These are phyloP conservation scores for Hydrozoanthus tunicans DNA, from an alignment of 64 coral and sea anemone species.

Conservation along the genomic window DNA sequence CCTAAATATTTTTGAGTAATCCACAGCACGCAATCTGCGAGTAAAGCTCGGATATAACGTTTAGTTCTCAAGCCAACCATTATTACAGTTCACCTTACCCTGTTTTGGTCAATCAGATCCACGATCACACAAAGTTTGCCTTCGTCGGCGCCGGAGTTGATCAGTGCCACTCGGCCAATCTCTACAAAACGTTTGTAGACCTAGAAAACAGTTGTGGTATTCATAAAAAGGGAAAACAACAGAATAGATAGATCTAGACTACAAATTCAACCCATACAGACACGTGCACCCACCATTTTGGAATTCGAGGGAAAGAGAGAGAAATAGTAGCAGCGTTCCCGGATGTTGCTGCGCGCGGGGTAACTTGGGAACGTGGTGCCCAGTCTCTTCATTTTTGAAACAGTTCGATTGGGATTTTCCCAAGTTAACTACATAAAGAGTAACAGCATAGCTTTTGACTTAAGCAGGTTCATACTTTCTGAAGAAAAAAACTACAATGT, in stretches of 20 bases:
- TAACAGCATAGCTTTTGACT: too few relatives aligned
- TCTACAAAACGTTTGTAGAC: slow-evolving; percentile 99
- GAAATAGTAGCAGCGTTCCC: not conserved
- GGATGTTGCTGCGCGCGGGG: slow-evolving; percentile 12
- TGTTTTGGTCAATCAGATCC: slow-evolving; percentile 96
- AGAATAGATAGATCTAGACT: not conserved
- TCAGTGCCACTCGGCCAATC: slow-evolving; percentile 94
- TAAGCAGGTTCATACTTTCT: too few relatives aligned
- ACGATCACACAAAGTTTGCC: slow-evolving; percentile 99
- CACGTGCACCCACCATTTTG: slow-evolving; percentile 99
- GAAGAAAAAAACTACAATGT: too few relatives aligned
- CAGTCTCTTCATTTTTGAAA: not conserved
- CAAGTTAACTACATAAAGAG: too few relatives aligned
- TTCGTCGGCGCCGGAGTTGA: slow-evolving; percentile 93
- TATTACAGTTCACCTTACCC: slow-evolving; percentile 60
- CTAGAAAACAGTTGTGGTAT: slow-evolving; percentile 58
- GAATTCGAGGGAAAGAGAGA: slow-evolving; percentile 77
- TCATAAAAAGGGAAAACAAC: slow-evolving; percentile 27
- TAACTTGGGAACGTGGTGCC: slow-evolving; percentile 24
- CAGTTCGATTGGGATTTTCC: too few relatives aligned
- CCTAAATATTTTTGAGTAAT: too few relatives aligned
- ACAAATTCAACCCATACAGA: slow-evolving; percentile 51
- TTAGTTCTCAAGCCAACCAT: not conserved
- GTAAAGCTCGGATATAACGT: not conserved
- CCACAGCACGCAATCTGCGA: too few relatives aligned